Conservation (phyloP, 2,888 invertebrate species). For the Bimastos eiseni region DNA sequence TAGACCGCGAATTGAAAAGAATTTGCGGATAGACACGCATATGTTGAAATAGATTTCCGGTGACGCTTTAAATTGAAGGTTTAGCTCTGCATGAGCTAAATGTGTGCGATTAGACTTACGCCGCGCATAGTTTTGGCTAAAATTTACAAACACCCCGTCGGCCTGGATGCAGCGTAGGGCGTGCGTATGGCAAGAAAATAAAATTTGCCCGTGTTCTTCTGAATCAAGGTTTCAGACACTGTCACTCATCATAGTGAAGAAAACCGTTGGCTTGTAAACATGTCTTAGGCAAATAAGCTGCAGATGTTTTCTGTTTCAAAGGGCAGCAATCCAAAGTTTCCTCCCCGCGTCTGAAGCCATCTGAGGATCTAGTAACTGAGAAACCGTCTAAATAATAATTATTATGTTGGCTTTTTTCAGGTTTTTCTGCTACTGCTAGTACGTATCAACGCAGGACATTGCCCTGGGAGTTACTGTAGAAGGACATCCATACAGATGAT, state of each 20-base stretch:
- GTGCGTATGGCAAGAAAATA: too few relatives aligned
- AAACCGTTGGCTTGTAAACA: neutral
- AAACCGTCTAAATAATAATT: neutral
- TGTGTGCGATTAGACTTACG: too few relatives aligned
- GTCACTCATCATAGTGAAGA: neutral
- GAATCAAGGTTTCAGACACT: neutral
- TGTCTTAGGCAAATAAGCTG: neutral
- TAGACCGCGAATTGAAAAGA: too few relatives aligned
- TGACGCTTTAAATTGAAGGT: too few relatives aligned
- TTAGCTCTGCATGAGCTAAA: too few relatives aligned
- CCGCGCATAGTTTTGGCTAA: too few relatives aligned
- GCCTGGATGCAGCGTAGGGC: too few relatives aligned
- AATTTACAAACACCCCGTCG: too few relatives aligned
- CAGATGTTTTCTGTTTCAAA: neutral
- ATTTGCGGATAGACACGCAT: too few relatives aligned
- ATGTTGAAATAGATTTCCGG: too few relatives aligned
- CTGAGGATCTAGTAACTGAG: neutral
- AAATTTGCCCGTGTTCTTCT: neutral
- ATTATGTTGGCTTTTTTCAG: neutral
- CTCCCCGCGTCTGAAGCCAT: neutral
- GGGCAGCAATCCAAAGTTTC: neutral
- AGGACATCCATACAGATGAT: neutral
- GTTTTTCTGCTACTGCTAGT: neutral
- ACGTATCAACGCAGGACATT: neutral
- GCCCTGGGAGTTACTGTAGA: neutral